phyloP scores from a whole-genome alignment of 2,888 invertebrate species.

The Pachliopta kotzebuea region DNA sequence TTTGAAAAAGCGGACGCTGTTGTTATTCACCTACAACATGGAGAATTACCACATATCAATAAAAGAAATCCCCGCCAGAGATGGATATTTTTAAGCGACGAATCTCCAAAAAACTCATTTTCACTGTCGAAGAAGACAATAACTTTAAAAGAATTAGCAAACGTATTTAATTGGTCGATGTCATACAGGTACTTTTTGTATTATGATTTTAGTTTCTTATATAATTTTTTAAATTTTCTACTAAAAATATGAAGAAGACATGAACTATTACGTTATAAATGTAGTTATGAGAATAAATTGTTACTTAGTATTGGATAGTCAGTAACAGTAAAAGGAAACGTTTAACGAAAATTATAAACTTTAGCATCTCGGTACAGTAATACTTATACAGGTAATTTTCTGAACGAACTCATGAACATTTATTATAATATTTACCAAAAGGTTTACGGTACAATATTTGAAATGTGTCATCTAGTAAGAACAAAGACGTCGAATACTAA shows the following conservation, averaged over 20 bases:
- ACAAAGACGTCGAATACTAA: too few species aligned
- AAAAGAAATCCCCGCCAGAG: conserved; percentile 70
- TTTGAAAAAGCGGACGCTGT: conserved; percentile 82
- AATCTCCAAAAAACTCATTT: conserved; percentile 83
- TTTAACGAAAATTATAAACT: too few species aligned
- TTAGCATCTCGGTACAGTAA: too few species aligned
- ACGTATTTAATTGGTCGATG: conserved; percentile 88
- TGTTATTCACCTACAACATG: conserved; percentile 73
- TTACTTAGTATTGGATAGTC: too few species aligned
- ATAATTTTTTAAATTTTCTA: background rate
- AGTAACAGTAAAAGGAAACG: too few species aligned
- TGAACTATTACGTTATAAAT: too few species aligned
- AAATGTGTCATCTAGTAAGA: too few species aligned
- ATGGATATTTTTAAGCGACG: conserved; percentile 87
- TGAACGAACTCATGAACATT: too few species aligned
- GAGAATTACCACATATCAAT: conserved; percentile 40
- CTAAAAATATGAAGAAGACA: background rate
- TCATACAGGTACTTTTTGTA: conserved; percentile 69
- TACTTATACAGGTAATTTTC: too few species aligned
- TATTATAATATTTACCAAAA: too few species aligned
- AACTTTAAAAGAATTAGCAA: conserved; percentile 66
- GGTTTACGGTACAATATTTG: too few species aligned
- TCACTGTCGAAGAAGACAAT: conserved; percentile 51
- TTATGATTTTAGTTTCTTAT: background rate
- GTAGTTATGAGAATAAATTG: too few species aligned